phyloP scores from a whole-genome alignment of 2,113 vertebrate species.

The Nycticryphes semicollaris region DNA sequence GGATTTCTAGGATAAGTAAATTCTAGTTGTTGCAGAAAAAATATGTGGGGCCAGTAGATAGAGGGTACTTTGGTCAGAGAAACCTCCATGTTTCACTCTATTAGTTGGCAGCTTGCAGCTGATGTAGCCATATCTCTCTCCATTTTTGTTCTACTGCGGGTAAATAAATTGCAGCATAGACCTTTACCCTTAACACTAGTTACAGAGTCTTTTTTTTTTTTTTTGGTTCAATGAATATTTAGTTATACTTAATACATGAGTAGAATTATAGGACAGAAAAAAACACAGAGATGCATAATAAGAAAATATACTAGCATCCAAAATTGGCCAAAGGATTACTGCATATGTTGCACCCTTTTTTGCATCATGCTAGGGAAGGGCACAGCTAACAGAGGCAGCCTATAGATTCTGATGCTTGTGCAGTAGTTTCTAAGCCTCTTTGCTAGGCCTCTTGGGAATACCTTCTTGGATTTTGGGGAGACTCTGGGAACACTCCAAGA shows the following conservation, averaged over 20 bases:
- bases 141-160: background rate
- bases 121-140: background rate
- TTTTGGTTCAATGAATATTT: background rate
- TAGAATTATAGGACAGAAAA: background rate
- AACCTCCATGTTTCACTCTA: background rate
- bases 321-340: background rate
- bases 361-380: background rate
- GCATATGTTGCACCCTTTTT: rapidly evolving
- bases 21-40: background rate
- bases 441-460: background rate
- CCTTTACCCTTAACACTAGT: background rate
- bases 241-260: background rate
- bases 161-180: background rate
- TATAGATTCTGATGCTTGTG: background rate
- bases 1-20: background rate
- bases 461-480: background rate
- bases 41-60: background rate
- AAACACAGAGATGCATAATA: background rate
- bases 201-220: background rate
- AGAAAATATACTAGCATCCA: background rate
- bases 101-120: background rate
- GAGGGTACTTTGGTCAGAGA: background rate
- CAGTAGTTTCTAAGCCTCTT: background rate
- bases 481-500: background rate
- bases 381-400: background rate